Conservation (phyloP, 2,797 vertebrate genomes). For the Lacerta bilineata region DNA sequence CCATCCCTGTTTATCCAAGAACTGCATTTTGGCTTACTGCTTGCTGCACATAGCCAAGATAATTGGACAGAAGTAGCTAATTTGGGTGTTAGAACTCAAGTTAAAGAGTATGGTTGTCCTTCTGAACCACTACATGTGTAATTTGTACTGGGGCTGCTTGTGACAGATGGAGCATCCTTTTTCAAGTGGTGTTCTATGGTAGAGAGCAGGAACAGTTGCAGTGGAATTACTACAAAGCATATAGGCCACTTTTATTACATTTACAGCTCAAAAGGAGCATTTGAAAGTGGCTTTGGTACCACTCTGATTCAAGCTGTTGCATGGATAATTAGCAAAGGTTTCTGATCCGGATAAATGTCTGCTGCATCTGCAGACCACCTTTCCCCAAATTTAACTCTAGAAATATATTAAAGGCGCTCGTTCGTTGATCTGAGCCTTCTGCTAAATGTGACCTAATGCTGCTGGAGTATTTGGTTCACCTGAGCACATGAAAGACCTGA, state of each 20-base stretch:
- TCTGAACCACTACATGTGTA: conserved; percentile 8
- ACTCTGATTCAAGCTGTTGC: background rate
- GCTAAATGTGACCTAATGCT: background rate
- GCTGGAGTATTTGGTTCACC: too few species aligned
- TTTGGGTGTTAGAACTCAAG: background rate
- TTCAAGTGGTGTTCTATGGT: conserved; percentile 7
- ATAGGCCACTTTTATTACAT: background rate
- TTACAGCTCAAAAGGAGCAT: background rate
- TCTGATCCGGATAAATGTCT: background rate
- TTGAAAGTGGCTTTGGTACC: background rate
- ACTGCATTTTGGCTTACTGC: background rate
- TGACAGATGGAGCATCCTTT: conserved; percentile 12
- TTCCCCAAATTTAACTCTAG: background rate
- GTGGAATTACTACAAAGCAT: background rate
- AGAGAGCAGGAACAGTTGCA: background rate
- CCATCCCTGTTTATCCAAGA: background rate
- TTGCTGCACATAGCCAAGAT: background rate
- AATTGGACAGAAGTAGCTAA: background rate
- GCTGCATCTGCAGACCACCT: background rate
- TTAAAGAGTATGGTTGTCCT: background rate
- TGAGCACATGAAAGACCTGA: too few species aligned
- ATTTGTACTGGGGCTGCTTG: conserved; percentile 1
- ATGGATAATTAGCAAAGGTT: background rate
- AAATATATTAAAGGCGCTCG: too few species aligned
- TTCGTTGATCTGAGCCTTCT: background rate